Conservation (phyloP, 2,797 vertebrate species). For the Gallirallus australis region DNA sequence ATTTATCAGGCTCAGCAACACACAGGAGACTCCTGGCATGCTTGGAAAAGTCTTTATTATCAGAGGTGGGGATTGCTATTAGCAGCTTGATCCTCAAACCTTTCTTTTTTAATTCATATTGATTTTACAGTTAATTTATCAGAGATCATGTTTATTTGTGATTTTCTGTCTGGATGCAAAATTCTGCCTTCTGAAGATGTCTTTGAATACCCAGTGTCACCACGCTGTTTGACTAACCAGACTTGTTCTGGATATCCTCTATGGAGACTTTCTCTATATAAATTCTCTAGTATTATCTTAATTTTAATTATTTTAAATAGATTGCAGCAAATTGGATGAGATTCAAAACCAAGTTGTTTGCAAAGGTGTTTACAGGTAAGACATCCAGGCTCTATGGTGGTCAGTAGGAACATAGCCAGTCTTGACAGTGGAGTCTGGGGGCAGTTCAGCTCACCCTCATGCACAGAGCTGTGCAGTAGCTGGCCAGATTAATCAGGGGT, state of each 20-base stretch:
- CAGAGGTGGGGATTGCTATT: background rate
- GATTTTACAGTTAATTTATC: background rate
- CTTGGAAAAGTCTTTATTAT: background rate
- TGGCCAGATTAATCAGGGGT: background rate
- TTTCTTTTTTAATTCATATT: background rate
- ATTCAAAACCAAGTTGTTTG: background rate
- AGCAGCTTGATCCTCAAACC: background rate
- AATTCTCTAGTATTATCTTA: background rate
- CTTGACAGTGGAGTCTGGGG: background rate
- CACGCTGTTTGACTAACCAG: background rate
- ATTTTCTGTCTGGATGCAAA: background rate
- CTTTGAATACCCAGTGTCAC: background rate
- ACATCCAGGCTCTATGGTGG: background rate
- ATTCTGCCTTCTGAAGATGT: background rate
- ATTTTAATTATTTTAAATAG: background rate
- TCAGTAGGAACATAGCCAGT: accelerated
- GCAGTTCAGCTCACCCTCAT: background rate
- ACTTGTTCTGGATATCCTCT: background rate
- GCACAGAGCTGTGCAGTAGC: background rate
- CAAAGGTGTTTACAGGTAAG: background rate
- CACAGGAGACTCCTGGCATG: background rate
- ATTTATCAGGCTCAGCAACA: background rate
- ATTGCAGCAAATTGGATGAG: background rate
- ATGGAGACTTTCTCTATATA: background rate
- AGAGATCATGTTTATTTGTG: background rate